These are phyloP conservation scores for Petrolisthes manimaculis DNA, from an alignment of 2,888 invertebrate genomes.

Conservation along the genomic window DNA sequence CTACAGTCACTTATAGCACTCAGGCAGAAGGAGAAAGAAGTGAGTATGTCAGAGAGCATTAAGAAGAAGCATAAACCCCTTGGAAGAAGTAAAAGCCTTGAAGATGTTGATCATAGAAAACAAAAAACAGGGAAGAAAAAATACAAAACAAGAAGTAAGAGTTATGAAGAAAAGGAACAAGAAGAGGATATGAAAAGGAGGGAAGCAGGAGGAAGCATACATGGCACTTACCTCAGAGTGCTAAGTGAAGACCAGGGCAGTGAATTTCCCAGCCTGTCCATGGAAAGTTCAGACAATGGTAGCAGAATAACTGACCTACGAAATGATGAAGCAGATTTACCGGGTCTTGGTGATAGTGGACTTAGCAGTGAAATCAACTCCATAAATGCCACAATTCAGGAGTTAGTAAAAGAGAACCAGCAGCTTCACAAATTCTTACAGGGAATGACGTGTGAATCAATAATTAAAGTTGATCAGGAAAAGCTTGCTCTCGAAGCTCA, in stretches of 20 bases:
- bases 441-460: slow-evolving; percentile 55
- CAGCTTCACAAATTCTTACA: slow-evolving; percentile 50
- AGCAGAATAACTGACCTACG: slow-evolving; percentile 50
- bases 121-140: slow-evolving; percentile 30
- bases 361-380: slow-evolving; percentile 64
- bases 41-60: neutral
- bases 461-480: slow-evolving; percentile 54
- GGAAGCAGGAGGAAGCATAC: neutral
- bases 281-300: slow-evolving; percentile 51
- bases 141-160: slow-evolving; percentile 49
- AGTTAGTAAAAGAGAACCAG: slow-evolving; percentile 61
- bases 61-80: slow-evolving; percentile 13
- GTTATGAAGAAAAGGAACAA: slow-evolving; percentile 33
- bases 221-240: slow-evolving; percentile 47
- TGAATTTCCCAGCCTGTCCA: slow-evolving; percentile 53
- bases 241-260: slow-evolving; percentile 49
- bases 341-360: slow-evolving; percentile 63
- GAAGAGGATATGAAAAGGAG: neutral
- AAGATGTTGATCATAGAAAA: slow-evolving; percentile 39
- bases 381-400: slow-evolving; percentile 60
- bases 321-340: slow-evolving; percentile 62
- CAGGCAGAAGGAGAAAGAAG: slow-evolving; percentile 38
- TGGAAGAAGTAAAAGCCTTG: slow-evolving; percentile 45
- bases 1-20: slow-evolving; percentile 59
- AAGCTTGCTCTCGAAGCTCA: slow-evolving; percentile 48